These are phyloP conservation scores for Reinhardtius hippoglossoides DNA, from an alignment of 2,113 vertebrate genomes.

Conservation along the genomic window DNA sequence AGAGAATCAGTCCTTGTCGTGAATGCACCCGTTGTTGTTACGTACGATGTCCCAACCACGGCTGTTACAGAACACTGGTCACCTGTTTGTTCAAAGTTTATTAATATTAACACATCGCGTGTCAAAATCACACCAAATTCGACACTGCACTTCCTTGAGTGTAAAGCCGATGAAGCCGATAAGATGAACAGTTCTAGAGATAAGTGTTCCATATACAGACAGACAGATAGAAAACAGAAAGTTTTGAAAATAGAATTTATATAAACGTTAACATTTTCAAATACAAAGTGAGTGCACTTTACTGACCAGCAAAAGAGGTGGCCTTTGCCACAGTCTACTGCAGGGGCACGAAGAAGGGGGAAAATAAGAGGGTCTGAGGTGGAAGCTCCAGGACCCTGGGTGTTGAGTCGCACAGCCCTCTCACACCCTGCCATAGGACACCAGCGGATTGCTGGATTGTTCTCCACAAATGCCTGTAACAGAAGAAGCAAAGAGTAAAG, in stretches of 20 bases:
- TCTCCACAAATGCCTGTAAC: constrained; percentile 97
- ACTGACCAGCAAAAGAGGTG: constrained; percentile 99
- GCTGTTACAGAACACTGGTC: background rate
- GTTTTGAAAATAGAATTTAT: background rate
- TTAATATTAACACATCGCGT: too few relatives aligned
- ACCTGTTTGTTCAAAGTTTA: too few relatives aligned
- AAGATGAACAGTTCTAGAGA: too few relatives aligned
- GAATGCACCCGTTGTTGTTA: too few relatives aligned
- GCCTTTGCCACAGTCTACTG: constrained; percentile 97
- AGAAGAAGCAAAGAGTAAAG: constrained; percentile 3
- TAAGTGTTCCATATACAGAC: too few relatives aligned
- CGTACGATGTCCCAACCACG: too few relatives aligned
- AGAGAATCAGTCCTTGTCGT: too few relatives aligned
- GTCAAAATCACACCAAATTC: too few relatives aligned
- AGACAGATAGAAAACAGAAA: too few relatives aligned
- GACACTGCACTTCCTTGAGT: too few relatives aligned
- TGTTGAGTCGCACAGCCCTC: constrained; percentile 92
- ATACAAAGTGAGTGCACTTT: background rate
- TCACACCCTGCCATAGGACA: constrained; percentile 95
- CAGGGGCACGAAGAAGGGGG: constrained; percentile 92
- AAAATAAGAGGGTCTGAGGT: constrained; percentile 90
- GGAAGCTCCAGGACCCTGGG: constrained; percentile 87
- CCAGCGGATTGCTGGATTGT: constrained; percentile 98
- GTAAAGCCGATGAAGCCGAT: too few relatives aligned
- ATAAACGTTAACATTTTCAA: background rate